Percentiles rank a stretch among this genome's conserved stretches.
phyloP scores from a whole-genome alignment of 2,888 invertebrate genomes.

The Torymus auratus region DNA sequence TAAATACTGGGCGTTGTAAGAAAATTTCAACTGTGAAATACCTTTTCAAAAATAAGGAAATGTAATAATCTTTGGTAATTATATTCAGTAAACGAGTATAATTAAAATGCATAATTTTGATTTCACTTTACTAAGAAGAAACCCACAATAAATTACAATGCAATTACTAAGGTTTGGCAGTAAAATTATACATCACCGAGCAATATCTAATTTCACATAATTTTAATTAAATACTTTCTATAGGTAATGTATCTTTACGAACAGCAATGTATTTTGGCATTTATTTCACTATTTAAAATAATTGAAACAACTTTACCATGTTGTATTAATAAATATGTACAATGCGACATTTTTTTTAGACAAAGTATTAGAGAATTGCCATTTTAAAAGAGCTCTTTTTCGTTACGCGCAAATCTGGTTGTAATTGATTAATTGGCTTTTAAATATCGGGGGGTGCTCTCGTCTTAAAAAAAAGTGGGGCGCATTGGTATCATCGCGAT shows the following conservation, averaged over 20 bases:
- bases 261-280: background rate
- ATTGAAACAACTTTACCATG: background rate
- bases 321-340: constrained; percentile 23
- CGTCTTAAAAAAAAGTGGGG: background rate
- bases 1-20: background rate
- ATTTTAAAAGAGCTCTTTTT: constrained; percentile 4
- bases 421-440: constrained; percentile 13
- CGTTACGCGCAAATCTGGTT: constrained; percentile 8
- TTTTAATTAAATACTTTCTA: constrained; percentile 1
- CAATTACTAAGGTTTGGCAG: too few relatives aligned
- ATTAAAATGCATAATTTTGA: constrained; percentile 17
- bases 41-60: background rate
- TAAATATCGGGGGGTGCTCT: constrained; percentile 20
- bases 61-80: background rate
- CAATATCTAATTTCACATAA: background rate
- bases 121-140: background rate
- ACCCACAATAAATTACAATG: background rate
- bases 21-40: constrained; percentile 1
- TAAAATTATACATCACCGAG: too few relatives aligned
- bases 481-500: constrained; percentile 16
- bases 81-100: constrained; percentile 13
- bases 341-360: constrained; percentile 6
- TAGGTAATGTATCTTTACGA: constrained; percentile 1
- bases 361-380: constrained; percentile 38
- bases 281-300: constrained; percentile 8